phyloP scores from a whole-genome alignment of 2,113 vertebrate species.

The Cyphomyrus plagiostoma region DNA sequence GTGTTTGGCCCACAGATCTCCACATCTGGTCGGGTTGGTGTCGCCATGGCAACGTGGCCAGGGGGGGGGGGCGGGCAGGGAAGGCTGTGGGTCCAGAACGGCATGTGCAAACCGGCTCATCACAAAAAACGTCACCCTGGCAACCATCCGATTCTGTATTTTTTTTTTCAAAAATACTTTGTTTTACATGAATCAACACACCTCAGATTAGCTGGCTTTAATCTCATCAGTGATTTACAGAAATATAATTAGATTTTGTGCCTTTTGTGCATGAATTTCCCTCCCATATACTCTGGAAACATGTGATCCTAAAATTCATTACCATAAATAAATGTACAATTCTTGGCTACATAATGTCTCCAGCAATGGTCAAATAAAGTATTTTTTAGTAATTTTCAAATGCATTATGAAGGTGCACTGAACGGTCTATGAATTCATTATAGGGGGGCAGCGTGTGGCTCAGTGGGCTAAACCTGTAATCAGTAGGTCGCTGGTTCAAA shows the following conservation, averaged over 20 bases:
- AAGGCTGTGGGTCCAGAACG: not conserved
- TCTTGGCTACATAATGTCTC: not conserved
- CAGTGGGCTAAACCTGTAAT: no score
- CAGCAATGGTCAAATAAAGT: not conserved
- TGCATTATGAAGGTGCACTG: no score
- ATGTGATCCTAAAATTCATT: not conserved
- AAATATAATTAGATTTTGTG: not conserved
- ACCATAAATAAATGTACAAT: not conserved
- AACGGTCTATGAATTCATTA: no score
- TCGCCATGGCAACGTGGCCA: constrained; percentile 1
- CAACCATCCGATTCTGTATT: not conserved
- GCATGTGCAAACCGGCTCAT: not conserved
- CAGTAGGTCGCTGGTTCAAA: no score
- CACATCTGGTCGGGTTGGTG: not conserved
- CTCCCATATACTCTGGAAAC: not conserved
- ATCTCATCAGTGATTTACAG: not conserved
- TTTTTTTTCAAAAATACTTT: not conserved
- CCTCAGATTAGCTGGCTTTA: not conserved
- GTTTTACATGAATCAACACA: not conserved
- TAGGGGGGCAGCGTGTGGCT: no score
- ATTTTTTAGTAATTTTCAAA: not conserved
- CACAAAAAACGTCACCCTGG: not conserved
- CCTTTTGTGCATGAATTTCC: not conserved
- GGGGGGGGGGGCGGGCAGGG: not conserved
- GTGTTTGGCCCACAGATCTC: not conserved